Conservation (phyloP, 1,140 invertebrate species). For the Aleiodes sp. region DNA sequence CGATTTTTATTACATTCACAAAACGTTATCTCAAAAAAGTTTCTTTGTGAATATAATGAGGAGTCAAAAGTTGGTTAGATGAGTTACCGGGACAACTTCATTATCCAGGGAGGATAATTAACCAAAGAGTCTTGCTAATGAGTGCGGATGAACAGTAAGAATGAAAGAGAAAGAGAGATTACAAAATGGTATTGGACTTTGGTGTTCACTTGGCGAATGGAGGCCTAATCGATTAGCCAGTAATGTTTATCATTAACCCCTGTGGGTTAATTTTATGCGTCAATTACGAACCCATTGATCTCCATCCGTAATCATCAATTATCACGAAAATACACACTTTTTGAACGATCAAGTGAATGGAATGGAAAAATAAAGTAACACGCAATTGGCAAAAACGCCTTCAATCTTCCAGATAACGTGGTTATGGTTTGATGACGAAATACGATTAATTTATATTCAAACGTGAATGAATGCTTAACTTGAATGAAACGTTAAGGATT, state of each 20-base stretch:
- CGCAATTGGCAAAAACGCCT: no score
- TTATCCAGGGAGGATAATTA: slow-evolving; percentile 18
- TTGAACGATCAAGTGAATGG: no score
- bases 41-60: neutral
- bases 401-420: no score
- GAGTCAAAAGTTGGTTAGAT: neutral
- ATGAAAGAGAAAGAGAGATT: no score
- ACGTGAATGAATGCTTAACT: slow-evolving; percentile 32
- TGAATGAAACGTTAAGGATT: slow-evolving; percentile 46
- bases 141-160: slow-evolving; percentile 24
- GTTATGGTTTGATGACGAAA: slow-evolving; percentile 32
- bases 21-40: no score
- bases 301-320: neutral
- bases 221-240: slow-evolving; percentile 50
- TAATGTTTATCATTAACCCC: slow-evolving; percentile 59
- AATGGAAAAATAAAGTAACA: no score
- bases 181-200: slow-evolving; percentile 23
- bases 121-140: slow-evolving; percentile 36
- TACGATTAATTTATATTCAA: slow-evolving; percentile 48
- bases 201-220: neutral
- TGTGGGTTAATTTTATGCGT: slow-evolving; percentile 53
- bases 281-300: slow-evolving; percentile 42
- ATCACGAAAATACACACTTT: no score
- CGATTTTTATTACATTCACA: no score
- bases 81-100: slow-evolving; percentile 30